Evolutionary conservation across 2,797 vertebrate genomes (phyloP).

Genomic region (Catharus ustulatus): DNA sequence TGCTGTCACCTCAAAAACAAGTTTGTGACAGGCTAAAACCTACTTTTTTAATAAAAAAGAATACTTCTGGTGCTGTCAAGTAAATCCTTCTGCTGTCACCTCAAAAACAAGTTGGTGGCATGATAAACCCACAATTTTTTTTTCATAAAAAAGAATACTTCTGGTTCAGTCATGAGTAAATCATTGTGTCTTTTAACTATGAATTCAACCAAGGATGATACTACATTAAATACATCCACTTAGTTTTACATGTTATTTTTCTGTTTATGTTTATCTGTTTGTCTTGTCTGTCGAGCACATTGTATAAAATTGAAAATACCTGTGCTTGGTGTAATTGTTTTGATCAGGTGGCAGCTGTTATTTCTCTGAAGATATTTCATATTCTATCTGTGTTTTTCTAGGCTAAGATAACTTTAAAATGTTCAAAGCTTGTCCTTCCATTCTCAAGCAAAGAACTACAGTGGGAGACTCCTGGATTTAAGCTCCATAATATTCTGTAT

Average conservation of each 20-base stretch:
- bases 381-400: rapidly evolving
- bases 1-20: not conserved
- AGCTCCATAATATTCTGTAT: not conserved
- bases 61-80: too few relatives aligned
- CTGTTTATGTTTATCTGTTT: not conserved
- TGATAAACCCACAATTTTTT: not conserved
- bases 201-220: not conserved
- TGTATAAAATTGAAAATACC: not conserved
- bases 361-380: rapidly evolving
- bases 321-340: not conserved
- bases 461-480: not conserved
- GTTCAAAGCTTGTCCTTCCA: not conserved
- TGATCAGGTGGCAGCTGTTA: not conserved
- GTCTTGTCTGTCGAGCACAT: rapidly evolving
- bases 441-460: not conserved
- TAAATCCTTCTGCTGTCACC: not conserved
- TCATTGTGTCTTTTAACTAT: not conserved
- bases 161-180: not conserved
- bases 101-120: not conserved
- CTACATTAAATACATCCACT: rapidly evolving
- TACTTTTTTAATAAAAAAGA: rapidly evolving
- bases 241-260: not conserved
- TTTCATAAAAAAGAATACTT: rapidly evolving
- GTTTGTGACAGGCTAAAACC: not conserved
- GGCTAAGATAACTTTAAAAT: not conserved